A percentile compares a stretch with the other conserved stretches of the same genome.
Conservation (phyloP, 2,113 vertebrate species). For the Larimichthys crocea region DNA sequence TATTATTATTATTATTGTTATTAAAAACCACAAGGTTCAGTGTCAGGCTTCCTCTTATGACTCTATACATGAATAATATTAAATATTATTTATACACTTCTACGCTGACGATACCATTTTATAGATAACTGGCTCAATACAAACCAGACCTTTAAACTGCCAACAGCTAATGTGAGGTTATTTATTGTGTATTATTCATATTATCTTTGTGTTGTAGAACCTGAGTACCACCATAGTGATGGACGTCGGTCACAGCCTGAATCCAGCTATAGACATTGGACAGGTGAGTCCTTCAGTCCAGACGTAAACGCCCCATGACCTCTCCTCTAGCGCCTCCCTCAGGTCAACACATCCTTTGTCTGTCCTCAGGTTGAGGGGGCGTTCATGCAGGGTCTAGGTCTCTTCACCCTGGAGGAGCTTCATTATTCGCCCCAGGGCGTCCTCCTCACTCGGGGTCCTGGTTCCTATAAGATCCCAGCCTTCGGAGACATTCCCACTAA, state of each 20-base stretch:
- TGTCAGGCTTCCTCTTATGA: background rate
- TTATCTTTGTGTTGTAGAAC: constrained; percentile 83
- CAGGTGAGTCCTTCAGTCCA: constrained; percentile 83
- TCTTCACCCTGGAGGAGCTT: constrained; percentile 95
- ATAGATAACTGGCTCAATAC: background rate
- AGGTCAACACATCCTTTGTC: background rate
- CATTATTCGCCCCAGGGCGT: constrained; percentile 91
- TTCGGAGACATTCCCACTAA: constrained; percentile 93
- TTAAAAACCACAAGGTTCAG: background rate
- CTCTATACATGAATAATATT: background rate
- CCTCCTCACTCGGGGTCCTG: constrained; percentile 93
- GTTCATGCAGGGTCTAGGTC: constrained; percentile 94
- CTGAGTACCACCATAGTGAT: constrained; percentile 94
- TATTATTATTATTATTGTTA: too few species aligned
- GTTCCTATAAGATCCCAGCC: constrained; percentile 95
- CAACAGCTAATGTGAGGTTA: background rate
- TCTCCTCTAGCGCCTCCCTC: background rate
- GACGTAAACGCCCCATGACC: too few species aligned
- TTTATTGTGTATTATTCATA: too few species aligned
- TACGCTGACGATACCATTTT: background rate
- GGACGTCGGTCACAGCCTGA: constrained; percentile 96
- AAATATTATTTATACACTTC: background rate
- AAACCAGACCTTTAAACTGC: background rate
- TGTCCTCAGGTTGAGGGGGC: constrained; percentile 91
- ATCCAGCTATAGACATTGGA: constrained; percentile 97